phyloP scores from a whole-genome alignment of 2,888 invertebrate species.

The Nycteola revayana region DNA sequence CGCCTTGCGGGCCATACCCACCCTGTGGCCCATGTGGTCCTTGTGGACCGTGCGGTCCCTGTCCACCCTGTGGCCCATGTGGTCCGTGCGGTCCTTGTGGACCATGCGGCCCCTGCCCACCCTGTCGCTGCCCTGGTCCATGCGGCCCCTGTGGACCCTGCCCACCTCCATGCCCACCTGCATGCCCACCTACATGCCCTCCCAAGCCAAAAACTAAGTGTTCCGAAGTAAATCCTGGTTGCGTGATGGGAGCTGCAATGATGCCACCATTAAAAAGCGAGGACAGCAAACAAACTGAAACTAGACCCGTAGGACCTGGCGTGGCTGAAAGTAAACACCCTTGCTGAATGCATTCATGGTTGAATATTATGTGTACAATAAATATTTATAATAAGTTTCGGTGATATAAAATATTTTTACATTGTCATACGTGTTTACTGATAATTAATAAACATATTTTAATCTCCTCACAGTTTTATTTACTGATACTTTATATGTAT shows the following conservation, averaged over 20 bases:
- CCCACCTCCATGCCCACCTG: slow-evolving; percentile 21
- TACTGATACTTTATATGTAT: too few relatives aligned
- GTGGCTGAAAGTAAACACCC: neutral
- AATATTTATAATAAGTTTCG: too few relatives aligned
- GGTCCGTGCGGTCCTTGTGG: slow-evolving; percentile 38
- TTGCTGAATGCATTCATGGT: too few relatives aligned
- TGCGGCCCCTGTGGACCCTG: slow-evolving; percentile 34
- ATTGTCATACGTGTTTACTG: too few relatives aligned
- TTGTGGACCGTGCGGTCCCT: slow-evolving; percentile 42
- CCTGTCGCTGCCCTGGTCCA: slow-evolving; percentile 39
- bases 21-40: slow-evolving; percentile 44
- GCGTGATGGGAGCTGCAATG: neutral
- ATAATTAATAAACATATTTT: too few relatives aligned
- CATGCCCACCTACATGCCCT: slow-evolving; percentile 9
- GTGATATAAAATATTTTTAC: too few relatives aligned
- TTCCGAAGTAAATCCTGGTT: neutral
- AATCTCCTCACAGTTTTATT: too few relatives aligned
- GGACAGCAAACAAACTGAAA: neutral
- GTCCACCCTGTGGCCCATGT: slow-evolving; percentile 43
- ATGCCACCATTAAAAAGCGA: neutral
- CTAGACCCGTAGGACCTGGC: neutral
- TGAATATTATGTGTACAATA: too few relatives aligned
- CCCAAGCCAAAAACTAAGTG: slow-evolving; percentile 2
- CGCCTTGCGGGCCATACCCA: slow-evolving; percentile 38
- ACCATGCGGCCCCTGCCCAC: slow-evolving; percentile 38